Conservation (phyloP, 2,797 vertebrate genomes). For the Tokudaia tokunoshimensis region DNA sequence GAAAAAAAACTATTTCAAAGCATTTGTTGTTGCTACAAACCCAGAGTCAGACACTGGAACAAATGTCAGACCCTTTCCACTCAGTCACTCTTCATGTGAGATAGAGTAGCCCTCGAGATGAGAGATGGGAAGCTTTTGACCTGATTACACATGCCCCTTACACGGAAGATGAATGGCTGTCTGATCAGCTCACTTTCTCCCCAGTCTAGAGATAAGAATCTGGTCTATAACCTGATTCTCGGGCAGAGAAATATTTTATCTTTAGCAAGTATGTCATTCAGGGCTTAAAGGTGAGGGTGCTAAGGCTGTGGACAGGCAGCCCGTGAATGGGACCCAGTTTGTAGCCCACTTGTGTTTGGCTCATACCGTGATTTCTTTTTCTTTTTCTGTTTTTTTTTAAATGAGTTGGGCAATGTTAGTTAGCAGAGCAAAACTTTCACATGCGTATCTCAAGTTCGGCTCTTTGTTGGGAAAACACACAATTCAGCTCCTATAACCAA, state of each 20-base stretch:
- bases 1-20: background rate
- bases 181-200: background rate
- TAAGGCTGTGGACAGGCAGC: background rate
- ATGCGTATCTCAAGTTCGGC: background rate
- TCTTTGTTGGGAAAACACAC: slow-evolving; percentile 7
- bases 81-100: background rate
- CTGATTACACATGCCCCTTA: background rate
- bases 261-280: background rate
- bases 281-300: background rate
- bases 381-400: background rate
- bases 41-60: background rate
- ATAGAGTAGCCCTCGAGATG: background rate
- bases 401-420: slow-evolving; percentile 2
- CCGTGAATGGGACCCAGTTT: background rate
- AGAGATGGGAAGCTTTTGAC: background rate
- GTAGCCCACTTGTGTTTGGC: slow-evolving; percentile 27
- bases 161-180: no score
- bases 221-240: background rate
- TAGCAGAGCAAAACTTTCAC: slow-evolving; percentile 15
- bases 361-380: background rate
- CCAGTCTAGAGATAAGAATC: background rate
- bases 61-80: background rate
- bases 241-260: slow-evolving; percentile 23
- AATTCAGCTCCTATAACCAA: background rate
- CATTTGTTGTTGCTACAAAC: background rate